Percentiles rank a stretch among this genome's conserved stretches.
These are phyloP conservation scores for Pterophyllum scalare DNA, from an alignment of 2,113 vertebrate genomes.

Conservation along the genomic window DNA sequence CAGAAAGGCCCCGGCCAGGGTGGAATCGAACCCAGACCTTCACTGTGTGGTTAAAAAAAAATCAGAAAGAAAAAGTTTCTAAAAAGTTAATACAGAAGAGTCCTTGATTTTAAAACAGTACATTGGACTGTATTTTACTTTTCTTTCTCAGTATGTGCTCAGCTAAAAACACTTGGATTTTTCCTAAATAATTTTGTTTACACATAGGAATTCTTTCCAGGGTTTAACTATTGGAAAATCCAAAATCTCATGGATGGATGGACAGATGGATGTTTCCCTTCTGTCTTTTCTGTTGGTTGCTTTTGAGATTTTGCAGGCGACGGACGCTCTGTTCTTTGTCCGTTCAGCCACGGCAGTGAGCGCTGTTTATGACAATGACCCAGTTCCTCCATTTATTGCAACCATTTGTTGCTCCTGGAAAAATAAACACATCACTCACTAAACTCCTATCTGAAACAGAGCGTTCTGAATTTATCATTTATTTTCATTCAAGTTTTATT, in stretches of 20 bases:
- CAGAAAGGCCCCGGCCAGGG: too few species aligned
- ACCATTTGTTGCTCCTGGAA: background rate
- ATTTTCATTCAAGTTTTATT: background rate
- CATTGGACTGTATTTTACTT: background rate
- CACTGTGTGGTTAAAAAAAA: background rate
- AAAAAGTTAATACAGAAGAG: background rate
- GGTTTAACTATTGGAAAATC: background rate
- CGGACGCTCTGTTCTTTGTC: background rate
- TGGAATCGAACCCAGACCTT: too few species aligned
- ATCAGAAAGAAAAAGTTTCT: too few species aligned
- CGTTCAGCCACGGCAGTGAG: background rate
- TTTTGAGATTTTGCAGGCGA: background rate
- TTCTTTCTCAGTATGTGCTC: background rate
- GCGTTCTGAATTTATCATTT: background rate
- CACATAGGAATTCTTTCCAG: too few species aligned
- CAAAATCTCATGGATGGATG: background rate
- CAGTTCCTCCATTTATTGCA: background rate
- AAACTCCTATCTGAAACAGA: background rate
- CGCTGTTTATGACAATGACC: background rate
- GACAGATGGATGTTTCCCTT: background rate
- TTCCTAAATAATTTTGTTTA: too few species aligned
- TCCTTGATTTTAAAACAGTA: background rate
- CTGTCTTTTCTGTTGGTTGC: background rate
- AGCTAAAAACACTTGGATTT: too few species aligned
- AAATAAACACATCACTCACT: background rate